Evolutionary conservation across 2,113 vertebrate species (phyloP), one percentile per base, ranked within the genome.

Genomic region (Rhinolophus ferrumequinum): DNA sequence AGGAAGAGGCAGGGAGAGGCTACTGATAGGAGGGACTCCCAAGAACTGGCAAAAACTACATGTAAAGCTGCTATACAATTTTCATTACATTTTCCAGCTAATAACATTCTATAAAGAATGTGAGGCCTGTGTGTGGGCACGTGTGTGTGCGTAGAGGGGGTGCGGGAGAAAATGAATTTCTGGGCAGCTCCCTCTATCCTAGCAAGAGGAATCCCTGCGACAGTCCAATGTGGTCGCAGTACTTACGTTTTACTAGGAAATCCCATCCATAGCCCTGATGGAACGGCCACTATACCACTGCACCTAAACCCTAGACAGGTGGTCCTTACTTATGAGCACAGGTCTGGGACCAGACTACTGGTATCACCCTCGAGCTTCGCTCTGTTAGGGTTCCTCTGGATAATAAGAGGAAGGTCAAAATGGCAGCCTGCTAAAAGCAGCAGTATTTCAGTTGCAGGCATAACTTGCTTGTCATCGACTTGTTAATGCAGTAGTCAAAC

Each of bases 401-500:
- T 80, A 92, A 83, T 92, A 87, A 95, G 80, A 93, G 87, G 83
- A 96, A 97, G 97, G 97, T 98, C 97, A 97, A 97, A 96, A 97
- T 95, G 96, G 97, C 58, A 97, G 88, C 52, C 79, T 93, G 94
- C 95, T 97, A 95, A 96, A 96, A 97, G 94, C 93, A 96, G 94
- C 91, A 94, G 93, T 95, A 95, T 97, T 98, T 97, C 85, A 95
- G 76, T 28, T 60, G 91, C 88, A 92, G 86, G 82, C 96, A 96
- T 94, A 97, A 97, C 93, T 94, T 93, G 91, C 97, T 97, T 98
- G 97, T 96, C 96, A 97, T 96, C 93, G 86, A 96, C 95, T 97
- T 97, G 94, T 95, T 98, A 97, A 97, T 97, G 97, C 82, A 96
- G 93, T 73, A 97, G 95, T 98, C 97, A 96, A 96, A 96, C 94